Conservation (phyloP, 2,113 vertebrate genomes). For the Cygnus atratus region DNA sequence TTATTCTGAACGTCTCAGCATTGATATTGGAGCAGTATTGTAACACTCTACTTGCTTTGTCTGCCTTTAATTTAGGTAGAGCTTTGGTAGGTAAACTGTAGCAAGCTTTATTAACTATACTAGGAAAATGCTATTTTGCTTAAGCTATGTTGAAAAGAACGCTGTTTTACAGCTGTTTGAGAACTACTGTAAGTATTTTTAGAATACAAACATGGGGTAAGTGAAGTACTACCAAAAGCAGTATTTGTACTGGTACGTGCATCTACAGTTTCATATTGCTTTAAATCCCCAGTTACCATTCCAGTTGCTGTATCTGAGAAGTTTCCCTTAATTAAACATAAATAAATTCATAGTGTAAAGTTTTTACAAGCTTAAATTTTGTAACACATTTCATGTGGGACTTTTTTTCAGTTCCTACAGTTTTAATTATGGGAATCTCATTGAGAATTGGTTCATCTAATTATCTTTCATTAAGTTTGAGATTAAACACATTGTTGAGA, state of each 20-base stretch:
- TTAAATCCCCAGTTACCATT: background rate
- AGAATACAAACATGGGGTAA: background rate
- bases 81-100: constrained; percentile 7
- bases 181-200: constrained; percentile 30
- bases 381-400: background rate
- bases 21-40: background rate
- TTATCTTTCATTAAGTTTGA: constrained; percentile 7
- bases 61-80: constrained; percentile 40
- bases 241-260: background rate
- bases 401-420: background rate
- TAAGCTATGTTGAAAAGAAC: background rate
- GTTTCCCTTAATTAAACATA: constrained; percentile 8
- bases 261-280: background rate
- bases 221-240: constrained; percentile 13
- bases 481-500: background rate
- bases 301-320: background rate
- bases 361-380: background rate
- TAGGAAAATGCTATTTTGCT: constrained; percentile 26
- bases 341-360: background rate
- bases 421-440: constrained; percentile 28
- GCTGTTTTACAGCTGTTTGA: background rate
- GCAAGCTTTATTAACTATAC: background rate
- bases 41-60: constrained; percentile 31
- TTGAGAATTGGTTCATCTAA: constrained; percentile 1
- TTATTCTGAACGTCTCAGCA: background rate